Evolutionary conservation across 35 echinoderm and acorn worm genomes (phyloP), one percentile per base, ranked within the genome.

Genomic region (Amphiura filiformis): DNA sequence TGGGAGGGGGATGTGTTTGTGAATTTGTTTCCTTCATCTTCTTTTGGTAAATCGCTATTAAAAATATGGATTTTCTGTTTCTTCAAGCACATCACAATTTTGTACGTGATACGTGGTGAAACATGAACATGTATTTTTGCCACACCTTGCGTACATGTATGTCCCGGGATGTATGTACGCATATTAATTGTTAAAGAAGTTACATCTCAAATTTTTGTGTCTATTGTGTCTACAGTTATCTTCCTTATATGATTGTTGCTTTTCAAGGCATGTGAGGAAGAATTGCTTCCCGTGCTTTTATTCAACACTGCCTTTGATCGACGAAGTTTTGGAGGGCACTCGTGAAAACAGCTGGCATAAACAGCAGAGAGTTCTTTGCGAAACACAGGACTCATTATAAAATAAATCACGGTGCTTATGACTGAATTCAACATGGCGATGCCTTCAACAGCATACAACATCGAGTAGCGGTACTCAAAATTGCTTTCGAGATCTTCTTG

Each of bases 341-440:
- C 47, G 15, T 23, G 82, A 39, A 92, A 77, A 37, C 82, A 37
- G 39, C 82, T 65, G 26, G 82, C 82, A n/a, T 76, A 47, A 18
- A 92, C 44, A 44, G 75, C 65, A 61, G 49, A 82, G 13, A 91
- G 89, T 77, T 98, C 96, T 78, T 98, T 98, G 30, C 96, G 87
- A 86, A 94, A 98, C 15, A 87, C 90, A 14, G 92, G 89, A 76
- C 92, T 98, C 82, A 98, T 77, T 1, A 78, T 81, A 42, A 94
- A 98, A 38, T 98, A 98, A 35, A 98, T 93, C 37, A 98, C 84
- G 32, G 96, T 98, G 70, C 92, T 94, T 35, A 98, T 84, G 18
- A 98, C 89, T 23, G 86, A 89, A 87, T 98, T 98, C 36, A 93
- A 82, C 92, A 98, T 94, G 17, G 96, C 96, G 20, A 98, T 82